These are phyloP conservation scores for Hypolimnas misippus DNA, from an alignment of 2,888 invertebrate genomes.

Conservation along the genomic window DNA sequence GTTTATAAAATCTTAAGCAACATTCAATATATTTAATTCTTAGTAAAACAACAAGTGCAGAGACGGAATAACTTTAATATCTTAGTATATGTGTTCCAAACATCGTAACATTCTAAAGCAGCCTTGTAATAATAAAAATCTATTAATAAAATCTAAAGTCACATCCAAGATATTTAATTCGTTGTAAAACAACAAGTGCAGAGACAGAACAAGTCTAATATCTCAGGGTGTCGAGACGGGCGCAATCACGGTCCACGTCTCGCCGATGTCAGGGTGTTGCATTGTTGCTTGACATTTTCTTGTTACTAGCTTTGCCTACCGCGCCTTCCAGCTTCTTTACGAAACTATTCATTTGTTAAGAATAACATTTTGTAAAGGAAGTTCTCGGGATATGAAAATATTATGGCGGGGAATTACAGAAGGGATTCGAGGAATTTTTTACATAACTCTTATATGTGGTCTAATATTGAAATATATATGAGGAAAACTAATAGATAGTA, in stretches of 20 bases:
- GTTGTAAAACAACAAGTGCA: too few species aligned
- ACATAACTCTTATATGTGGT: too few species aligned
- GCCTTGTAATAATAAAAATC: too few species aligned
- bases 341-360: conserved; percentile 44
- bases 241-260: too few species aligned
- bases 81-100: conserved; percentile 59
- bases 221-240: too few species aligned
- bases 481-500: too few species aligned
- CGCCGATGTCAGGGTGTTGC: conserved; percentile 65
- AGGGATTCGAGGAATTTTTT: not conserved
- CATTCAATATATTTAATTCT: not conserved
- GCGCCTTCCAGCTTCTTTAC: conserved; percentile 48
- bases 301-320: conserved; percentile 67
- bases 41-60: conserved; percentile 49
- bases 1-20: not conserved
- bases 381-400: not conserved
- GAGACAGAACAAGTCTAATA: too few species aligned
- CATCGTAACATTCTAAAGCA: not conserved
- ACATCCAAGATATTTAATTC: conserved; percentile 1
- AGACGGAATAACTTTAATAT: conserved; percentile 75
- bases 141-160: too few species aligned
- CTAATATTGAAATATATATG: too few species aligned
- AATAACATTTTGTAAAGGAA: conserved; percentile 12
- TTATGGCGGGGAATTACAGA: not conserved
- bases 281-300: conserved; percentile 76